Conservation (phyloP, 2,888 invertebrate species). For the Galerucella nymphaeae region DNA sequence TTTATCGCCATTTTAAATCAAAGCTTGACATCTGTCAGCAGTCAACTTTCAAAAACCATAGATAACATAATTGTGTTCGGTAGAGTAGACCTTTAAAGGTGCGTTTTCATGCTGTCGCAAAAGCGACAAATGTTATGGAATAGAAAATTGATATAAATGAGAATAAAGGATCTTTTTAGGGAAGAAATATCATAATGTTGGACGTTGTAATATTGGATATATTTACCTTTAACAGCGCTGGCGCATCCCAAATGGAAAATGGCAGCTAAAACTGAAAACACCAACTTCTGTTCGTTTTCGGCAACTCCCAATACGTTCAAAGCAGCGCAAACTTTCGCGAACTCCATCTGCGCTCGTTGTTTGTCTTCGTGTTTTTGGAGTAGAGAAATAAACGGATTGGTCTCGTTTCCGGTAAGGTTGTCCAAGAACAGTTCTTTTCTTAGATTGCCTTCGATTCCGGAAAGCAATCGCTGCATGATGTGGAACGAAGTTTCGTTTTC, state of each 20-base stretch:
- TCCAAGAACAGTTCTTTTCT: constrained; percentile 87
- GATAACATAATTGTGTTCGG: too few species aligned
- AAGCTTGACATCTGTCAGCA: too few species aligned
- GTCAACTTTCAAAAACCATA: too few species aligned
- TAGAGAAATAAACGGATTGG: constrained; percentile 82
- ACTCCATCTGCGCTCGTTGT: constrained; percentile 82
- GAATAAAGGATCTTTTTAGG: too few species aligned
- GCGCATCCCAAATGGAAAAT: constrained; percentile 93
- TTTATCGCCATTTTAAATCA: too few species aligned
- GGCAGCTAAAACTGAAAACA: constrained; percentile 92
- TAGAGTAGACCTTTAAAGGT: too few species aligned
- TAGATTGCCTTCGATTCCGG: constrained; percentile 84
- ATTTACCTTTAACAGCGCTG: constrained; percentile 78
- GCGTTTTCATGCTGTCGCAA: too few species aligned
- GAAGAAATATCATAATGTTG: too few species aligned
- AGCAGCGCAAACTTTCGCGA: constrained; percentile 82
- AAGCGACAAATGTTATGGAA: too few species aligned
- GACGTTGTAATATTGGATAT: too few species aligned
- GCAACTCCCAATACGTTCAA: constrained; percentile 81
- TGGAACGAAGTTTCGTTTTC: constrained; percentile 80
- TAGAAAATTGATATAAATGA: too few species aligned
- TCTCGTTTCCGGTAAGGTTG: constrained; percentile 73
- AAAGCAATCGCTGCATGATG: constrained; percentile 73
- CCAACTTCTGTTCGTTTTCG: constrained; percentile 81
- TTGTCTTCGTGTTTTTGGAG: constrained; percentile 84